phyloP scores from a whole-genome alignment of 2,797 vertebrate genomes.

The Antennarius maculatus region DNA sequence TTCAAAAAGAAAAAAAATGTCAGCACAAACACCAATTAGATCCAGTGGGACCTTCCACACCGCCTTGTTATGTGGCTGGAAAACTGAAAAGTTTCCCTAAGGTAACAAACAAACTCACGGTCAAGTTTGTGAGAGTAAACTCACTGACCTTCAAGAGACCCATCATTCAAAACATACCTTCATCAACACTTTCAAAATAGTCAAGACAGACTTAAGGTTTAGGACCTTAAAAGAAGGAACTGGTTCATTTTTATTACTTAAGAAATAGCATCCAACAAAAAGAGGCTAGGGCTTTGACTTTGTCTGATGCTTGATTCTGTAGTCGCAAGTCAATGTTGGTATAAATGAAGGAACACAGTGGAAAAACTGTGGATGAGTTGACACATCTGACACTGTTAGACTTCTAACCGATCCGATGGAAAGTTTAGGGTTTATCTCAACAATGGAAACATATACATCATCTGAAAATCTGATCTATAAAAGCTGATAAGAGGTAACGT shows the following conservation, averaged over 20 bases:
- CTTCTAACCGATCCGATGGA: constrained; percentile 13
- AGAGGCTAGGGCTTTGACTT: not conserved
- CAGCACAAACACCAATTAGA: too few species aligned
- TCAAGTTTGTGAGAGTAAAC: constrained; percentile 23
- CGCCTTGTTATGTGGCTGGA: constrained; percentile 8
- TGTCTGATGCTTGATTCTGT: not conserved
- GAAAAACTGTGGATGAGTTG: constrained; percentile 42
- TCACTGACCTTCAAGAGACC: constrained; percentile 34
- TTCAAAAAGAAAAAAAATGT: too few species aligned
- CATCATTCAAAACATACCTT: constrained; percentile 39
- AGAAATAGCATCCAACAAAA: constrained; percentile 1
- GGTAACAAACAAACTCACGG: constrained; percentile 25
- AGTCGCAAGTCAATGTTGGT: constrained; percentile 8
- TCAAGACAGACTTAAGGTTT: constrained; percentile 12
- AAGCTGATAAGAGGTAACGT: constrained; percentile 16
- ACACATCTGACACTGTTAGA: constrained; percentile 39
- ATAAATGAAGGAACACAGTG: constrained; percentile 18
- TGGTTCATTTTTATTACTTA: not conserved
- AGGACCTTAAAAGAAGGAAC: constrained; percentile 2
- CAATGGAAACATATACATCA: constrained; percentile 40
- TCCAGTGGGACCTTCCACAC: not conserved
- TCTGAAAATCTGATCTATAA: constrained; percentile 20
- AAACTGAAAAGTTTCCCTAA: constrained; percentile 22
- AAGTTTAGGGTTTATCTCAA: constrained; percentile 13
- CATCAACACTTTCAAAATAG: constrained; percentile 21